phyloP scores from a whole-genome alignment of 2,888 invertebrate species.

The Rugalucina vietnamica region DNA sequence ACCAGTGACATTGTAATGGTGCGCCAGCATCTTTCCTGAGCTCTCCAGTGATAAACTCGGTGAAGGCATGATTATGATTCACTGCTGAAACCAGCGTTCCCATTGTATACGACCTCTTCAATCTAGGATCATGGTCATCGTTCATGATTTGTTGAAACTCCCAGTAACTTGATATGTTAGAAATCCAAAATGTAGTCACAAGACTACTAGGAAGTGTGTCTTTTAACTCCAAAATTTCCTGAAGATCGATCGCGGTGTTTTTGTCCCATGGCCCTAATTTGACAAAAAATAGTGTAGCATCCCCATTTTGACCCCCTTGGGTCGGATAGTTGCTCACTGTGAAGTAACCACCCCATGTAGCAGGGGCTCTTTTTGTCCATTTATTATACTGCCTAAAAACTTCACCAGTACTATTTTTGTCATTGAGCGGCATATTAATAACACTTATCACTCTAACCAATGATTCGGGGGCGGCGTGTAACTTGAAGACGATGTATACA shows the following conservation, averaged over 20 bases:
- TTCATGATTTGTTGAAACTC: conserved; percentile 41
- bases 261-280: conserved; percentile 59
- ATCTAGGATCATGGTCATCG: too few relatives aligned
- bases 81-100: conserved; percentile 34
- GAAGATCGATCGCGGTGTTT: conserved; percentile 26
- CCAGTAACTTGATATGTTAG: conserved; percentile 48
- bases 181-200: too few relatives aligned
- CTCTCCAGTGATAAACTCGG: conserved; percentile 15
- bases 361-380: conserved; percentile 33
- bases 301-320: conserved; percentile 13
- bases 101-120: conserved; percentile 31
- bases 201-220: too few relatives aligned
- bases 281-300: conserved; percentile 37
- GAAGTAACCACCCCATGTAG: conserved; percentile 62
- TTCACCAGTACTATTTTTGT: too few relatives aligned
- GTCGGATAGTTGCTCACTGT: conserved; percentile 35
- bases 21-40: background rate
- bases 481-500: conserved; percentile 50
- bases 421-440: too few relatives aligned
- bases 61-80: background rate
- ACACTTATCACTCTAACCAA: conserved; percentile 43
- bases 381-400: conserved; percentile 6
- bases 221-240: too few relatives aligned
- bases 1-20: background rate
- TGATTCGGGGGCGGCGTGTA: conserved; percentile 40